A percentile compares a stretch with the other conserved stretches of the same genome.
These are phyloP conservation scores for Exaiptasia diaphana DNA, from an alignment of 64 coral and sea anemone genomes.

Conservation along the genomic window DNA sequence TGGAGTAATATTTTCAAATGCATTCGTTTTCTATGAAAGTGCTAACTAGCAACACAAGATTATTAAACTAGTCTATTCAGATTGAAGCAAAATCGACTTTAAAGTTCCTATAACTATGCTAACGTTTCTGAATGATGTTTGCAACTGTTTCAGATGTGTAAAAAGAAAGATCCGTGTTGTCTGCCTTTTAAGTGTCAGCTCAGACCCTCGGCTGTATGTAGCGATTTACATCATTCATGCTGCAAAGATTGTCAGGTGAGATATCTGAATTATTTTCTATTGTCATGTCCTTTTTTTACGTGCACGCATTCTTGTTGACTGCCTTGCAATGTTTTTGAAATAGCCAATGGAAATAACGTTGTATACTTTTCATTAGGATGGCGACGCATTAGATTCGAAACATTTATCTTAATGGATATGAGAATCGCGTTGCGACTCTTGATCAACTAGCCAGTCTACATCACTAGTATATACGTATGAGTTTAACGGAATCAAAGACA, in stretches of 20 bases:
- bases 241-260: constrained; percentile 64
- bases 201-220: constrained; percentile 50
- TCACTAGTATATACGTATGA: neutral
- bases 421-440: neutral
- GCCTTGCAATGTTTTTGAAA: neutral
- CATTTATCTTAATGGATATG: neutral
- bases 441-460: neutral
- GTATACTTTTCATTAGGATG: neutral
- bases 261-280: neutral
- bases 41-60: too few species aligned
- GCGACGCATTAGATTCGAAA: neutral
- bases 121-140: too few species aligned
- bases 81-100: too few species aligned
- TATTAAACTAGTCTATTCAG: too few species aligned
- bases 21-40: too few species aligned
- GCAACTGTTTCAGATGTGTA: constrained; percentile 56
- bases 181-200: constrained; percentile 57
- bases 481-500: too few species aligned
- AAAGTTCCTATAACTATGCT: too few species aligned
- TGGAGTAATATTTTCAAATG: too few species aligned
- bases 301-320: neutral
- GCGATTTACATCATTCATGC: constrained; percentile 73
- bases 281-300: neutral
- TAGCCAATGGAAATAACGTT: neutral
- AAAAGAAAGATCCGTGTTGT: constrained; percentile 68